These are phyloP conservation scores for Apogon hyalosoma DNA, from an alignment of 2,797 vertebrate genomes.

Conservation along the genomic window DNA sequence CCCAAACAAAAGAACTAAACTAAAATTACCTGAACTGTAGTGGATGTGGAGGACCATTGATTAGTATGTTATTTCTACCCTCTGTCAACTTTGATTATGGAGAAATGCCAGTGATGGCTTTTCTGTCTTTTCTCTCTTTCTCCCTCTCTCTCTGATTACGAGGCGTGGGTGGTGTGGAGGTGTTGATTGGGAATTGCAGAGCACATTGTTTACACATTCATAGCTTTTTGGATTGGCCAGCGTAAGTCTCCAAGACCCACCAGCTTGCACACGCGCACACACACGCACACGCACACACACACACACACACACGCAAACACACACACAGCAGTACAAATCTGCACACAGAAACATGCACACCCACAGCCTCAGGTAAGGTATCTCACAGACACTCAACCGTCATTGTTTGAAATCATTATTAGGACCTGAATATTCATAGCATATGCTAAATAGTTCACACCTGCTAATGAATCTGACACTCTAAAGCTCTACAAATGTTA, in stretches of 20 bases:
- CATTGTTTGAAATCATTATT: slow-evolving; percentile 47
- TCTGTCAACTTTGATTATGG: slow-evolving; percentile 78
- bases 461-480: slow-evolving; percentile 22
- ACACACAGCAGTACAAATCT: slow-evolving; percentile 8
- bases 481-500: no score
- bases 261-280: slow-evolving; percentile 7
- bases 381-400: slow-evolving; percentile 26
- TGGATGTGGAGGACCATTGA: slow-evolving; percentile 64
- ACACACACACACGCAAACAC: slow-evolving; percentile 16
- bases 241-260: slow-evolving; percentile 54
- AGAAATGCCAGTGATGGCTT: slow-evolving; percentile 65
- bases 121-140: slow-evolving; percentile 43
- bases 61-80: slow-evolving; percentile 72
- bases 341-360: slow-evolving; percentile 8
- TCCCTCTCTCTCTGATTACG: slow-evolving; percentile 71
- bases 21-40: slow-evolving; percentile 58
- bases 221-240: slow-evolving; percentile 72
- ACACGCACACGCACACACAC: slow-evolving; percentile 4
- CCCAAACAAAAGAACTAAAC: slow-evolving; percentile 24
- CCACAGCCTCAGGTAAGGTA: not conserved
- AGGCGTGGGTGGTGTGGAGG: slow-evolving; percentile 73
- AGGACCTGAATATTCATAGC: slow-evolving; percentile 45
- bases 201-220: slow-evolving; percentile 80
- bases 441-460: slow-evolving; percentile 10
- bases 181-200: slow-evolving; percentile 83